Conservation (phyloP, 1,140 invertebrate genomes). For the Leptinotarsa undecemlineata region DNA sequence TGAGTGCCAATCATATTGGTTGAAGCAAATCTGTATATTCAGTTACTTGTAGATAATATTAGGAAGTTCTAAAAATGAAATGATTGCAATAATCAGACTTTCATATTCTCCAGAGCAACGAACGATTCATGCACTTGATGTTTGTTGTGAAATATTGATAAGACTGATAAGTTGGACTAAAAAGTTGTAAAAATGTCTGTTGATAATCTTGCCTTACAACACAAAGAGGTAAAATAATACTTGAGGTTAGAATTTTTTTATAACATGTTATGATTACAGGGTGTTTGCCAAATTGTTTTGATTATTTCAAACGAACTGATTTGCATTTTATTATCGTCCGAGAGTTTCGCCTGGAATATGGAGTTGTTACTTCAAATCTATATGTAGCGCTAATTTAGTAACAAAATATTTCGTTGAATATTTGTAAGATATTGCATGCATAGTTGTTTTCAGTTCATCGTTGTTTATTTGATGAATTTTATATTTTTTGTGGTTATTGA, state of each 20-base stretch:
- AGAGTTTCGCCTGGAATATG: too few species aligned
- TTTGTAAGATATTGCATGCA: background rate
- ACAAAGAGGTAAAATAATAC: too few species aligned
- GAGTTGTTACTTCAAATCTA: too few species aligned
- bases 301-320: too few species aligned
- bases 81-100: too few species aligned
- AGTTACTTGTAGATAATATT: background rate
- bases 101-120: background rate
- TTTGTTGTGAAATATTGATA: background rate
- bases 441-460: background rate
- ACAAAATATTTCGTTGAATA: background rate
- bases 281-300: too few species aligned
- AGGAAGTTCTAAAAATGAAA: too few species aligned
- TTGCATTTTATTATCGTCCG: too few species aligned
- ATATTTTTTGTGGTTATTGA: background rate
- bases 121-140: background rate
- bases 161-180: slow-evolving; percentile 4
- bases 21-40: slow-evolving; percentile 14
- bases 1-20: slow-evolving; percentile 13
- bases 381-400: too few species aligned
- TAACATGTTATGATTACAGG: too few species aligned
- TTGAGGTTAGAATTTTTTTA: too few species aligned
- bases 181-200: background rate
- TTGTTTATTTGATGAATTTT: background rate
- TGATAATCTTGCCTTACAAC: too few species aligned